These are phyloP conservation scores for Macroglossus sobrinus DNA, from an alignment of 2,113 vertebrate species.

Conservation along the genomic window DNA sequence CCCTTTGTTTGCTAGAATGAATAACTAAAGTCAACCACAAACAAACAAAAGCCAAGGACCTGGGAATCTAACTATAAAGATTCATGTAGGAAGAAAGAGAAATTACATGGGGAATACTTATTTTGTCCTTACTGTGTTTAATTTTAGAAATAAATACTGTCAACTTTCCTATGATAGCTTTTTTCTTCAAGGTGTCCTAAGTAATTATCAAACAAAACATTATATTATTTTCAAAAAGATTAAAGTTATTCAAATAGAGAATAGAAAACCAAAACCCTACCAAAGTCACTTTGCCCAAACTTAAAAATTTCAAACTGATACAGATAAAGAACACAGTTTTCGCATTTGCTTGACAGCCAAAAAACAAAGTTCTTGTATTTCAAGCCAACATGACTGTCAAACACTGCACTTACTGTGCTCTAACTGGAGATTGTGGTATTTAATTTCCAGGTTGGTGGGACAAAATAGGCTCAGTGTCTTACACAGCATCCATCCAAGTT, in stretches of 20 bases:
- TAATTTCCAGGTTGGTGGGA: conserved; percentile 16
- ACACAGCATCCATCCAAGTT: background rate
- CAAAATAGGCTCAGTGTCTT: conserved; percentile 8
- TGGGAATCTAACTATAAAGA: background rate
- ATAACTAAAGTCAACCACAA: conserved; percentile 23
- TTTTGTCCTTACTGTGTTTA: conserved; percentile 1
- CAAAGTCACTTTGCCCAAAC: conserved; percentile 26
- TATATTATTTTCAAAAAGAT: conserved; percentile 30
- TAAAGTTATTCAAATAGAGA: conserved; percentile 22
- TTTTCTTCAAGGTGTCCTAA: background rate
- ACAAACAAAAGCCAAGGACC: background rate
- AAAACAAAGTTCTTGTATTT: conserved; percentile 46
- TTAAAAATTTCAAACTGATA: conserved; percentile 19
- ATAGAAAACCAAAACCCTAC: conserved; percentile 36
- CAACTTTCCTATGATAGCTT: background rate
- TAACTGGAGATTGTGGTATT: background rate
- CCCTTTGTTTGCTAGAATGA: conserved; percentile 21
- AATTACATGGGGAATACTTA: background rate
- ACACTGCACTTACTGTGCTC: conserved; percentile 15
- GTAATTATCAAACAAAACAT: conserved; percentile 36
- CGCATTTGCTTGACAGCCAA: conserved; percentile 36
- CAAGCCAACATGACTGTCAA: conserved; percentile 24
- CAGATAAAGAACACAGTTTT: conserved; percentile 41
- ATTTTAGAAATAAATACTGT: conserved; percentile 8
- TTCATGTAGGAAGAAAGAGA: background rate